Evolutionary conservation across 1,140 invertebrate genomes (phyloP), one percentile per base, ranked within the genome.

Genomic region (Atta colombica): DNA sequence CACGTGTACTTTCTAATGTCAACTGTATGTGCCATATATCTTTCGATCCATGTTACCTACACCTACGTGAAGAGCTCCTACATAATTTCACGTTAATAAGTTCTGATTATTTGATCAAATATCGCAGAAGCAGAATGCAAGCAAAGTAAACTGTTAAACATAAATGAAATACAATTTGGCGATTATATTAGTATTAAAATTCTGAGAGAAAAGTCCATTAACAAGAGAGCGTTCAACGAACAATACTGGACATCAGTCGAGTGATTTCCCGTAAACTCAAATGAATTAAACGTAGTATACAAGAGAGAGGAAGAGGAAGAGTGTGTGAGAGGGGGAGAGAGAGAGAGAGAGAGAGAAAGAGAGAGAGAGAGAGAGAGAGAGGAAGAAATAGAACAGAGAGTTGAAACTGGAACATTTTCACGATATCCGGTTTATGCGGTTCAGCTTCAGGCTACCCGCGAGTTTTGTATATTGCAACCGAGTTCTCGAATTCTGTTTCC

Each of bases 181-280:
- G 61, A 92, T 91, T 88, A 89, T 92, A 89, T 91, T 93, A 91
- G 87, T 90, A 90, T 87, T 35, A 72, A 77, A 74, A 92, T 91
- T 90, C 90, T 92, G 77, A 91, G 85, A 78, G 91, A 74, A 92
- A 69, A 92, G 81, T 87, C 87, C 86, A 92, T 92, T 92, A 93
- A 89, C 86, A 86, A 77, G n/a, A 58, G n/a, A 65, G 53, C 61
- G 80, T 61, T 25, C 74, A 74, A 61, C 71, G 69, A 84, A 80
- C 82, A 80, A 75, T 77, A 60, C 8, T 51, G 71, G 18, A 14
- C 55, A 88, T 80, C 87, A 49, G 58, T 77, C 77, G 60, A 35
- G 55, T 75, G 78, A 80, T 89, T 90, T 87, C 60, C 55, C 12
- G 58, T 84, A 84, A 84, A 84, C 80, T 84, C 80, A 25, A 25